Percentiles rank a stretch among this genome's conserved stretches.
Evolutionary conservation across 2,113 vertebrate species (phyloP).

Genomic region (Phaetusa simplex): DNA sequence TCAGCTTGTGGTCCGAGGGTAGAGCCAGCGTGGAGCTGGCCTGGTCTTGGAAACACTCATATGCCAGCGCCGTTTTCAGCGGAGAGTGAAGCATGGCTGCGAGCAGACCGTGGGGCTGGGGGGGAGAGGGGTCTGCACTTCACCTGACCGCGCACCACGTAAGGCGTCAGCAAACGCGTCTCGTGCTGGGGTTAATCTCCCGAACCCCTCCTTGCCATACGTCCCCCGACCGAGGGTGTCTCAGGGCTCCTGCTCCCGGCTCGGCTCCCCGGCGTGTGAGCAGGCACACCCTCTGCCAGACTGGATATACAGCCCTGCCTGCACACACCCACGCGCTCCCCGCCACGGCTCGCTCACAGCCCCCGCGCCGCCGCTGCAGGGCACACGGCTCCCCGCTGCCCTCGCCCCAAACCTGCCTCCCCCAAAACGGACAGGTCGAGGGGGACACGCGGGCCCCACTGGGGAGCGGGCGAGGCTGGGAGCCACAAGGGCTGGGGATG

Average conservation of each 20-base stretch:
- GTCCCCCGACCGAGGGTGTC: slow-evolving; percentile 26
- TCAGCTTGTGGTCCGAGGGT: slow-evolving; percentile 79
- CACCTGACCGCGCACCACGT: not conserved
- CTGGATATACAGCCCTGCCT: slow-evolving; percentile 79
- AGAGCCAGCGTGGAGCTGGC: slow-evolving; percentile 80
- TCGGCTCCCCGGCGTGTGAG: slow-evolving; percentile 62
- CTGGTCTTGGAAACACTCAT: slow-evolving; percentile 78
- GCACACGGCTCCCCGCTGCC: not conserved
- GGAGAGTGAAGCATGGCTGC: slow-evolving; percentile 78
- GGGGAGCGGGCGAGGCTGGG: accelerated
- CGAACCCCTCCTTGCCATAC: slow-evolving; percentile 67
- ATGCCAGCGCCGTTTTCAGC: slow-evolving; percentile 78
- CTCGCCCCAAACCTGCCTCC: not conserved
- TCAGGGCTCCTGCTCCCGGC: slow-evolving; percentile 58
- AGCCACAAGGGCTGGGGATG: not conserved
- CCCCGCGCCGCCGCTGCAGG: slow-evolving; percentile 10
- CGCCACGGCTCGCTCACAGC: not conserved
- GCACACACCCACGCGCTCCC: slow-evolving; percentile 71
- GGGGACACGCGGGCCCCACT: accelerated
- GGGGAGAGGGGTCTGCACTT: not conserved
- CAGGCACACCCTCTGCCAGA: slow-evolving; percentile 76
- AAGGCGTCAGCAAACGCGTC: not conserved
- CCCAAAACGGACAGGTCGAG: accelerated
- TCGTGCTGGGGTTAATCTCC: slow-evolving; percentile 28
- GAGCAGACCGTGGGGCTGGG: not conserved